Base-by-base conservation (phyloP, 2,888 invertebrate species). In the Zaprionus lineosus region DNA sequence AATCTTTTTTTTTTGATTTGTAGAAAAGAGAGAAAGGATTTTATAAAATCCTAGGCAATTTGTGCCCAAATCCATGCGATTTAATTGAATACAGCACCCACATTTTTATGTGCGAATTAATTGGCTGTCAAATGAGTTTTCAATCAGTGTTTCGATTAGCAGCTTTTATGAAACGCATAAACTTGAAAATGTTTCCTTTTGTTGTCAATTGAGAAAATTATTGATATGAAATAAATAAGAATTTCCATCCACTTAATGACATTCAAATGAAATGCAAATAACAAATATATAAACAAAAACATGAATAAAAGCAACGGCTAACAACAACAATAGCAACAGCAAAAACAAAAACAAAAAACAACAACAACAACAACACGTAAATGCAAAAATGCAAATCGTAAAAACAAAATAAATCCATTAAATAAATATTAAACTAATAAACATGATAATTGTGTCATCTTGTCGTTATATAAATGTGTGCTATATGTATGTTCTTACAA, bases 401-500 rank as follows among this genome's bases (percentile, higher is more conserved):
- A 52, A 51, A 41, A 19, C n/a, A 28, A 21, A 31, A 41, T 26
- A 31, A 36, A 61, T 18, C 21, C 41, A 44, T 46, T 16, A 43
- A 47, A 34, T 53, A 36, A 53, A 34, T 8, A 63, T 37, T 36
- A 29, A 43, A 43, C n/a, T 11, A 8, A 44, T 11, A 34, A 41
- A 36, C 58, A 56, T 64, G 43, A 74, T 60, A 69, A 46, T 60
- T 65, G n/a, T n/a, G 55, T 69, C 71, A 69, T 55, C 59, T 64
- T 64, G 70, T 70, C 65, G 71, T 69, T 59, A 70, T 56, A 61
- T 57, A 28, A 18, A 53, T 68, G 64, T 68, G 63, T 50, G 58
- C 48, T 65, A 52, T 59, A 51, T 70, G 55, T 61, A 66, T 72
- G 72, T 72, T 55, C 57, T 71, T 52, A n/a, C 46, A 64, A 56